Evolutionary conservation across 2,888 invertebrate species (phyloP).

Genomic region (Bedellia somnulentella): DNA sequence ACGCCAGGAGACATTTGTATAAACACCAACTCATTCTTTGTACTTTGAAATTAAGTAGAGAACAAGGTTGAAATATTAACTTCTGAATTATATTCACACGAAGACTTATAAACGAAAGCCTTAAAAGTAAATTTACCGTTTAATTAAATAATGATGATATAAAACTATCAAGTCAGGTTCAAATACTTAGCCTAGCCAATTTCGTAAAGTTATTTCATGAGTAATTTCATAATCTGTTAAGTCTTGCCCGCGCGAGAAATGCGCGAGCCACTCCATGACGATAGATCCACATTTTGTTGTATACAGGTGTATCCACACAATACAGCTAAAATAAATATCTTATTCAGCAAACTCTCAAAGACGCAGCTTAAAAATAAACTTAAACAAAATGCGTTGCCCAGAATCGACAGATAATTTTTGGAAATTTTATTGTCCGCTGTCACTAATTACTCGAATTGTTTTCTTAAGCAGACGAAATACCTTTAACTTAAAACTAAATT

Average conservation of each 20-base stretch:
- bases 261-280: no score
- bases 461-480: no score
- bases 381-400: constrained; percentile 44
- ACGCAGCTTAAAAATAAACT: constrained; percentile 42
- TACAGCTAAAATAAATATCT: constrained; percentile 61
- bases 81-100: constrained; percentile 39
- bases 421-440: constrained; percentile 1
- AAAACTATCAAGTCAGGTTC: no score
- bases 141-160: constrained; percentile 4
- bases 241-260: no score
- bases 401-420: constrained; percentile 4
- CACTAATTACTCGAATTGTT: no score
- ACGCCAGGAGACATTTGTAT: no score
- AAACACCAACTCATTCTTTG: constrained; percentile 33
- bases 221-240: constrained; percentile 23
- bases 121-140: constrained; percentile 25
- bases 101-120: constrained; percentile 36
- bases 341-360: constrained; percentile 48
- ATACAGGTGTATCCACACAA: constrained; percentile 56
- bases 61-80: constrained; percentile 23
- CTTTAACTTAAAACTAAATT: no score
- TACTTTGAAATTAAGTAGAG: constrained; percentile 50
- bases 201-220: no score
- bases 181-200: no score
- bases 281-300: no score